Conservation (phyloP, 2,888 invertebrate genomes). For the Melangyna quadrimaculata region DNA sequence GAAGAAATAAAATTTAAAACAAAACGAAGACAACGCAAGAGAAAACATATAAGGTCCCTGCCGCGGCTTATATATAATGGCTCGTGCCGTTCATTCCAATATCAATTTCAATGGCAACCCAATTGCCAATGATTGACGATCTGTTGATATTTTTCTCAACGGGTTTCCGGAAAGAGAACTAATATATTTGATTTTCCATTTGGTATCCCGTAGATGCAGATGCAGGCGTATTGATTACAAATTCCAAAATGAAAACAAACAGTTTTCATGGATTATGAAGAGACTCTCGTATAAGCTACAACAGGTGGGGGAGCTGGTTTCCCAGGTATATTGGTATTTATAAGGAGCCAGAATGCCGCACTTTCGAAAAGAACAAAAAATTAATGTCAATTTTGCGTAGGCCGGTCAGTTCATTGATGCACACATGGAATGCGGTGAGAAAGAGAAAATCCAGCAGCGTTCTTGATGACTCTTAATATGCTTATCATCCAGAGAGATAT, state of each 20-base stretch:
- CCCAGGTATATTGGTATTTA: background rate
- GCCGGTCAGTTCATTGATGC: background rate
- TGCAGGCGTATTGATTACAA: slow-evolving; percentile 36
- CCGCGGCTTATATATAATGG: background rate
- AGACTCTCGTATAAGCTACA: background rate
- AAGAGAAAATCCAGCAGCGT: slow-evolving; percentile 29
- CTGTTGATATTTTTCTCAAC: slow-evolving; percentile 41
- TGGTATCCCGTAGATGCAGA: slow-evolving; percentile 40
- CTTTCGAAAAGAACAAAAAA: slow-evolving; percentile 47
- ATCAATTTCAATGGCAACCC: background rate
- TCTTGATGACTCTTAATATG: background rate
- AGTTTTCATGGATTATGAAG: slow-evolving; percentile 8
- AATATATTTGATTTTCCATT: slow-evolving; percentile 22
- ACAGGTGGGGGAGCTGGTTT: slow-evolving; percentile 39
- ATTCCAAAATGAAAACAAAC: slow-evolving; percentile 31
- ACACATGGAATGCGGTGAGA: background rate
- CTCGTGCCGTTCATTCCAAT: slow-evolving; percentile 28
- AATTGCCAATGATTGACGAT: slow-evolving; percentile 43
- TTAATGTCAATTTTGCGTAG: slow-evolving; percentile 52
- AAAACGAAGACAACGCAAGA: background rate
- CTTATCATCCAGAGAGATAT: slow-evolving; percentile 15
- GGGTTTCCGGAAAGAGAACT: slow-evolving; percentile 38
- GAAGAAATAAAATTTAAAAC: background rate
- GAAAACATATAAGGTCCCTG: background rate
- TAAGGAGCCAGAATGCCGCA: slow-evolving; percentile 27